A percentile compares a stretch with the other conserved stretches of the same genome.
These are phyloP conservation scores for Manis crassicaudata DNA, from an alignment of 2,797 vertebrate genomes.

Conservation along the genomic window DNA sequence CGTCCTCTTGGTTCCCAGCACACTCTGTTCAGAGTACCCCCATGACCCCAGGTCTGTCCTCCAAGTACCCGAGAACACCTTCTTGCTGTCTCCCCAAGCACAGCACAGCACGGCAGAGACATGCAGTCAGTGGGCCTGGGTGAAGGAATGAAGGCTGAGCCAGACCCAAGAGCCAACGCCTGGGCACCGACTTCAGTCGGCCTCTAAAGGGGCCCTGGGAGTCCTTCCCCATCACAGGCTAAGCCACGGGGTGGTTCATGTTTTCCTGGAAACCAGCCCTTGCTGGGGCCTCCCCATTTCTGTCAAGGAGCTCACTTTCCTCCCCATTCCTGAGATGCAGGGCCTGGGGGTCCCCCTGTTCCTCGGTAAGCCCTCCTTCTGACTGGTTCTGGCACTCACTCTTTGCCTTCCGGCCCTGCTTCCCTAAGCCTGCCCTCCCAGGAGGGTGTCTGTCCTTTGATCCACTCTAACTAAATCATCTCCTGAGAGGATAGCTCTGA, in stretches of 20 bases:
- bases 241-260: background rate
- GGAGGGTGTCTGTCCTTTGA: background rate
- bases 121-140: background rate
- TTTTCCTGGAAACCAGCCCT: background rate
- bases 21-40: background rate
- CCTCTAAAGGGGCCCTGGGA: background rate
- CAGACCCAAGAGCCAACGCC: background rate
- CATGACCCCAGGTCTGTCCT: fast-evolving
- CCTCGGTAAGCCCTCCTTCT: background rate
- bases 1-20: background rate
- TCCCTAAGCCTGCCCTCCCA: background rate
- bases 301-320: background rate
- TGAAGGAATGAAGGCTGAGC: background rate
- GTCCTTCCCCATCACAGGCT: background rate
- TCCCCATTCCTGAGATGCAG: background rate
- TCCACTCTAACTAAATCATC: background rate
- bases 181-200: fast-evolving
- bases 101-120: background rate
- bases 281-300: background rate
- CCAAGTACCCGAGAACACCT: background rate
- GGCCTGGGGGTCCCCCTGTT: background rate
- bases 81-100: background rate
- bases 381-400: background rate
- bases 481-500: background rate
- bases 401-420: background rate